Evolutionary conservation across 2,797 vertebrate genomes (phyloP).

Genomic region (Mormyrus hasselquistii): DNA sequence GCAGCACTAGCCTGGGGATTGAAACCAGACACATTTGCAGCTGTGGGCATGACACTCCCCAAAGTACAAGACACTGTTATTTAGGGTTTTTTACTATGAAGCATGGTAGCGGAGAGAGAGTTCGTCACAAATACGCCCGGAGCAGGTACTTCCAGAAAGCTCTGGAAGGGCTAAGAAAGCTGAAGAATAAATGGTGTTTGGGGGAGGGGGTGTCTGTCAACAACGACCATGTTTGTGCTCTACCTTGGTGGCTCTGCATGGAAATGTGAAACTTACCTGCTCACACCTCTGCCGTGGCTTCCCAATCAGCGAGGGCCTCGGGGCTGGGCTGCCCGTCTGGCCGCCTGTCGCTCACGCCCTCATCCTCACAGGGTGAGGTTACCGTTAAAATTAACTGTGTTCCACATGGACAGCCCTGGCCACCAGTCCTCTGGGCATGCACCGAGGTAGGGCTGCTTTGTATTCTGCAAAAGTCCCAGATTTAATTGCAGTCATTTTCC

Average conservation of each 20-base stretch:
- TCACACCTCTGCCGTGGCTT: slow-evolving; percentile 55
- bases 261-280: slow-evolving; percentile 53
- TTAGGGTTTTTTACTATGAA: background rate
- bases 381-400: slow-evolving; percentile 68
- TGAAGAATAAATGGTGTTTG: background rate
- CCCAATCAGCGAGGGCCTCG: slow-evolving; percentile 60
- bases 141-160: background rate
- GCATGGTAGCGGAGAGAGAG: background rate
- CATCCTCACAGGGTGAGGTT: slow-evolving; percentile 53
- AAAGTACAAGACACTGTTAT: background rate
- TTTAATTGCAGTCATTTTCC: slow-evolving; percentile 85
- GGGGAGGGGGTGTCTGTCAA: slow-evolving; percentile 26
- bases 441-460: slow-evolving; percentile 79
- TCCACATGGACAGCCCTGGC: slow-evolving; percentile 67
- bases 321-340: slow-evolving; percentile 55
- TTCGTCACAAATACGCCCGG: background rate
- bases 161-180: background rate
- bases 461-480: slow-evolving; percentile 86
- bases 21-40: background rate
- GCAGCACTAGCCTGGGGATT: background rate
- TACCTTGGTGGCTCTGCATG: slow-evolving; percentile 50
- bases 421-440: slow-evolving; percentile 60
- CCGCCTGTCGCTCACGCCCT: slow-evolving; percentile 40
- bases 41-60: background rate
- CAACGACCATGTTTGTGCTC: slow-evolving; percentile 48